phyloP scores from a whole-genome alignment of 2,888 invertebrate species.

The Lasioglossum pauxillum region DNA sequence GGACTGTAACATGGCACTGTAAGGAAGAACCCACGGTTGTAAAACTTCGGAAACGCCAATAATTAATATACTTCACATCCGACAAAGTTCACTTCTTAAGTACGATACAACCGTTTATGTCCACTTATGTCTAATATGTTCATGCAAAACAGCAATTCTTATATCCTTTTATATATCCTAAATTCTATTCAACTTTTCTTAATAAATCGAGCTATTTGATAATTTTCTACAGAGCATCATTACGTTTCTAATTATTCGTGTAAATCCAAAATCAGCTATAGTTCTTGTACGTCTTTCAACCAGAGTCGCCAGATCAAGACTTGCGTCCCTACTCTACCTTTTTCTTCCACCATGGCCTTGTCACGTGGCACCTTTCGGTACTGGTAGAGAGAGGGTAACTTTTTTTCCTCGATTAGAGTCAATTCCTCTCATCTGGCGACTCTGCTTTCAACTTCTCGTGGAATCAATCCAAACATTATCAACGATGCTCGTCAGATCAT shows the following conservation, averaged over 20 bases:
- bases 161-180: neutral
- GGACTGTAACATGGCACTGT: constrained; percentile 42
- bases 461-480: neutral
- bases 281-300: too few relatives aligned
- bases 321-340: too few relatives aligned
- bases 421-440: too few relatives aligned
- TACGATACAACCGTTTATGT: neutral
- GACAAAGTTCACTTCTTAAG: neutral
- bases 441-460: too few relatives aligned
- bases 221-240: neutral
- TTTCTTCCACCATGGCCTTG: too few relatives aligned
- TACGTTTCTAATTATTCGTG: neutral
- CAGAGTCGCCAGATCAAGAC: too few relatives aligned
- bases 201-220: neutral
- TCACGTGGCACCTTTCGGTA: too few relatives aligned
- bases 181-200: neutral
- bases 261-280: neutral
- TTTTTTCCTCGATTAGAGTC: too few relatives aligned
- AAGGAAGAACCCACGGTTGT: constrained; percentile 42
- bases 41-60: neutral
- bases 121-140: neutral
- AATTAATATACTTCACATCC: neutral
- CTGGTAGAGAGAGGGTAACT: too few relatives aligned
- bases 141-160: neutral
- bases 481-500: neutral